Conservation (phyloP, 2,113 vertebrate genomes). For the Neogale vison region DNA sequence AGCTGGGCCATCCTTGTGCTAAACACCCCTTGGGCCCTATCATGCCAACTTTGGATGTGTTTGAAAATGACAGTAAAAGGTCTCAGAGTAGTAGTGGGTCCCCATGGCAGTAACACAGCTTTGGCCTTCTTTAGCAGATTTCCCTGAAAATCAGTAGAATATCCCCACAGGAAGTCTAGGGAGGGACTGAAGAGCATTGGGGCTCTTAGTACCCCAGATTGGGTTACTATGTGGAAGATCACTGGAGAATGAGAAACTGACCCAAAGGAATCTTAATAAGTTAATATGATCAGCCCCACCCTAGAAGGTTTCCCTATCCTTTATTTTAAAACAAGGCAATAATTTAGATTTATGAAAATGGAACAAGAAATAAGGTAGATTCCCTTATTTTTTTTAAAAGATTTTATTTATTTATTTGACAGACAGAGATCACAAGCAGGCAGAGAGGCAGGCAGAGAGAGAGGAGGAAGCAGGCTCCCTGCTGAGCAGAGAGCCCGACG, state of each 20-base stretch:
- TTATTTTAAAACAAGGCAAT: slow-evolving; percentile 14
- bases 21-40: neutral
- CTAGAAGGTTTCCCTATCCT: neutral
- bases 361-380: neutral
- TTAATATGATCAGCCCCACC: neutral
- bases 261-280: neutral
- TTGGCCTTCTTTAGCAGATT: neutral
- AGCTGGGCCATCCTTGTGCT: neutral
- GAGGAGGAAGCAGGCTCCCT: no score
- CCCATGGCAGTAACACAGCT: neutral
- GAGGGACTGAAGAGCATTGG: neutral
- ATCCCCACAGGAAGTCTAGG: neutral
- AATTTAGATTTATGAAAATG: neutral
- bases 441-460: no score
- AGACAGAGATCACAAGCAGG: no score
- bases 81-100: neutral
- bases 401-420: no score
- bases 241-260: neutral
- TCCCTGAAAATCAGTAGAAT: neutral
- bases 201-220: neutral
- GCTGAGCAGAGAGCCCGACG: no score
- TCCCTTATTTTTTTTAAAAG: neutral
- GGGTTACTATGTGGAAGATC: neutral
- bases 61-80: neutral
- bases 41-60: neutral